Evolutionary conservation across 2,797 vertebrate species (phyloP).

Genomic region (Tangara arthus): DNA sequence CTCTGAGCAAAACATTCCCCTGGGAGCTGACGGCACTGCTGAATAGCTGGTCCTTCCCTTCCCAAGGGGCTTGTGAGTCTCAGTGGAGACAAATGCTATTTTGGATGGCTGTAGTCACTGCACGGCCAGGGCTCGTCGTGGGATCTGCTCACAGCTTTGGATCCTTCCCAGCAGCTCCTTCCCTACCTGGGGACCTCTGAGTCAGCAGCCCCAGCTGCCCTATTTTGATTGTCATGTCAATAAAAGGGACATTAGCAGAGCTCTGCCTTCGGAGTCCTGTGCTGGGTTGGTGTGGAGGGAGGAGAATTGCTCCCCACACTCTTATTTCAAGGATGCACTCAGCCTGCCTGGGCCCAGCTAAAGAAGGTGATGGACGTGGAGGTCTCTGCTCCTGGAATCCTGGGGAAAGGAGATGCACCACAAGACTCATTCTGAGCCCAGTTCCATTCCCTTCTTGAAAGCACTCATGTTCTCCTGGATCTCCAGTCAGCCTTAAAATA

Average conservation of each 20-base stretch:
- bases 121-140: rapidly evolving
- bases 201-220: background rate
- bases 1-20: background rate
- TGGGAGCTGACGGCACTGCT: background rate
- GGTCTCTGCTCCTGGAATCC: background rate
- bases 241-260: background rate
- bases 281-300: background rate
- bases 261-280: rapidly evolving
- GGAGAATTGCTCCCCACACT: background rate
- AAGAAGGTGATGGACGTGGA: background rate
- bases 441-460: background rate
- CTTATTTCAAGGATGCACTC: background rate
- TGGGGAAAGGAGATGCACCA: background rate
- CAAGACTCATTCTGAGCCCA: background rate
- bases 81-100: background rate
- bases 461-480: rapidly evolving
- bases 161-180: background rate
- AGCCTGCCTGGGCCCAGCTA: background rate
- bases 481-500: background rate
- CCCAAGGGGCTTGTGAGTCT: background rate
- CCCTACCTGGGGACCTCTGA: background rate
- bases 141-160: background rate
- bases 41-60: constrained; percentile 10
- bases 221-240: background rate
- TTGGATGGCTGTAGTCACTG: background rate